phyloP scores from a whole-genome alignment of 2,888 invertebrate genomes.

The Desoria tigrina region DNA sequence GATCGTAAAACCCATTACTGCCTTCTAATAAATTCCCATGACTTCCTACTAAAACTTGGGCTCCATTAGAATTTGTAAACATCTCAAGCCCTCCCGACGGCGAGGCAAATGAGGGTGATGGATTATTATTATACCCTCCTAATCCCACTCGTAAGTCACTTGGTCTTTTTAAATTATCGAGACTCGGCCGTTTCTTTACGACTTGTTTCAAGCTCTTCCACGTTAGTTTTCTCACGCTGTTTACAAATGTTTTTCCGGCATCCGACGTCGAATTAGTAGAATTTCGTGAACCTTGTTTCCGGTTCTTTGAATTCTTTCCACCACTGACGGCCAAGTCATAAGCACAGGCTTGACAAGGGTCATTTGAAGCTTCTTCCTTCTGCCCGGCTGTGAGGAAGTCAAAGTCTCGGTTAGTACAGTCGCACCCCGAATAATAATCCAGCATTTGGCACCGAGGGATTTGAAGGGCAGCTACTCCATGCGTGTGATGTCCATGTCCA shows the following conservation, averaged over 20 bases:
- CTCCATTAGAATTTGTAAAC: neutral
- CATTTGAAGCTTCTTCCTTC: neutral
- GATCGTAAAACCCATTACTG: slow-evolving; percentile 8
- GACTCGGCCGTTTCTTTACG: slow-evolving; percentile 51
- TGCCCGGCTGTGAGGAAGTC: slow-evolving; percentile 21
- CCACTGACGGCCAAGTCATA: slow-evolving; percentile 6
- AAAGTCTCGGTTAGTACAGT: slow-evolving; percentile 31
- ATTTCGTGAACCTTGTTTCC: slow-evolving; percentile 16
- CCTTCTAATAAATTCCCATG: slow-evolving; percentile 1
- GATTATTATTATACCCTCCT: neutral
- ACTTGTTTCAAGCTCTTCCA: slow-evolving; percentile 54
- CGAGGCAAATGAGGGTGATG: neutral
- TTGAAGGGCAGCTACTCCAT: slow-evolving; percentile 34
- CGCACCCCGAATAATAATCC: slow-evolving; percentile 46
- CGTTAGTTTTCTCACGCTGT: slow-evolving; percentile 50
- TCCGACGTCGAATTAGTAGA: slow-evolving; percentile 30
- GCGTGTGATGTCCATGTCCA: slow-evolving; percentile 21
- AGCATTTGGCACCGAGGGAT: slow-evolving; percentile 41
- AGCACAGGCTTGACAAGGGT: slow-evolving; percentile 25
- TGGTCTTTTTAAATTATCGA: slow-evolving; percentile 46
- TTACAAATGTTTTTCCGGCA: slow-evolving; percentile 46
- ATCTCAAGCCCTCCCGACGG: neutral
- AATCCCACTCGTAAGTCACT: neutral
- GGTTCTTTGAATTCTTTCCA: slow-evolving; percentile 2
- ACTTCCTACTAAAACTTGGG: slow-evolving; percentile 1